A percentile compares a stretch with the other conserved stretches of the same genome.
Conservation (phyloP, 1,140 invertebrate species). For the Drosophila pectinifera region DNA sequence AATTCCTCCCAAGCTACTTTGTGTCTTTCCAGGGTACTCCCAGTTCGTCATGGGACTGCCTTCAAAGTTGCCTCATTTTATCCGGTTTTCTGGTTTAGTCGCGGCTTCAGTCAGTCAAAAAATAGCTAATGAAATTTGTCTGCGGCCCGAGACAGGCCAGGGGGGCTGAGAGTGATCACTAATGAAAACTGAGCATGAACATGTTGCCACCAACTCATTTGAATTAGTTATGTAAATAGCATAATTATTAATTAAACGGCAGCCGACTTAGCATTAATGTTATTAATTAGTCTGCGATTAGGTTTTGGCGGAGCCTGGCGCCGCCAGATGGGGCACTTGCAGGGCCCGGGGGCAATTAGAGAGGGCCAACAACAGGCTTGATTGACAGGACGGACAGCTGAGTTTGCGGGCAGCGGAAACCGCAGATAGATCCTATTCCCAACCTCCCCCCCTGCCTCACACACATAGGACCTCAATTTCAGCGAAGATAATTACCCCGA, state of each 20-base stretch:
- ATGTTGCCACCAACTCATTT: slow-evolving; percentile 65
- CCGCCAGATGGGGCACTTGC: slow-evolving; percentile 18
- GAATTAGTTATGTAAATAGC: slow-evolving; percentile 74
- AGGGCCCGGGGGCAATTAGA: slow-evolving; percentile 23
- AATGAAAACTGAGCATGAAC: slow-evolving; percentile 77
- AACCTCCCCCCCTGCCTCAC: too few species aligned
- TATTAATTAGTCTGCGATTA: slow-evolving; percentile 61
- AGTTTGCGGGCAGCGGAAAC: slow-evolving; percentile 53
- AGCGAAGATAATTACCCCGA: slow-evolving; percentile 58
- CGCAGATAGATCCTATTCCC: slow-evolving; percentile 45
- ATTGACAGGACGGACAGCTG: slow-evolving; percentile 50
- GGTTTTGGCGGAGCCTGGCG: slow-evolving; percentile 22
- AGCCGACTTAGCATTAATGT: slow-evolving; percentile 48
- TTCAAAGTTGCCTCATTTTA: slow-evolving; percentile 22
- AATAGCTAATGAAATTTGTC: slow-evolving; percentile 58
- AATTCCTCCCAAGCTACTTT: background rate
- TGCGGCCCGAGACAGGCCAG: slow-evolving; percentile 10
- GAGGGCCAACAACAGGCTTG: slow-evolving; percentile 30
- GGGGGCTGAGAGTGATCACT: slow-evolving; percentile 20
- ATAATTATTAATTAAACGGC: slow-evolving; percentile 73
- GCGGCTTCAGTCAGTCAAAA: slow-evolving; percentile 49
- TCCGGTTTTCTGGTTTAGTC: slow-evolving; percentile 57
- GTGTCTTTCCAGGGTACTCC: slow-evolving; percentile 25
- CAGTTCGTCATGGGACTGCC: slow-evolving; percentile 15
- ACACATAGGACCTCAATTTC: slow-evolving; percentile 70